phyloP scores from a whole-genome alignment of 2,888 invertebrate species.

The Coenonympha glycerion region DNA sequence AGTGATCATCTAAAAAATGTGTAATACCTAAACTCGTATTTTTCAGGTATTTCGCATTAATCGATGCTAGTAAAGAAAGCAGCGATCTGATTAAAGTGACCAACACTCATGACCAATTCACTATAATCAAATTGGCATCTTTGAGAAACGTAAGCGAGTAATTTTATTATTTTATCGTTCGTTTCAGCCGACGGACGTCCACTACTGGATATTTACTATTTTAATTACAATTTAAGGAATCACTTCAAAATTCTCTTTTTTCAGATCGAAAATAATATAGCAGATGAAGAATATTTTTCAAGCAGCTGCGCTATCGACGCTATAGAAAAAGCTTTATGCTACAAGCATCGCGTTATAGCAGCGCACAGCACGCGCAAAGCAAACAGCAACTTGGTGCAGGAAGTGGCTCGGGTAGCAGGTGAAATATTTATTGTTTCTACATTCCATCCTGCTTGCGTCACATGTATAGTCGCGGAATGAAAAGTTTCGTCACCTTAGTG shows the following conservation, averaged over 20 bases:
- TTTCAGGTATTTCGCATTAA: conserved; percentile 17
- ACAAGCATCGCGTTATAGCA: conserved; percentile 4
- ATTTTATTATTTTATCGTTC: neutral
- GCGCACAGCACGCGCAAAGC: neutral
- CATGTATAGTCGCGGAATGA: no score
- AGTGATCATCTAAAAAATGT: neutral
- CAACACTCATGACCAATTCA: neutral
- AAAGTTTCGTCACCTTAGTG: no score
- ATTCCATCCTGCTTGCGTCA: no score
- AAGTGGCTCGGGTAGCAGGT: conserved; percentile 9
- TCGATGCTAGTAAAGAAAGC: conserved; percentile 1
- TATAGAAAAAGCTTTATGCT: conserved; percentile 18
- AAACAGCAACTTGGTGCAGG: conserved; percentile 1
- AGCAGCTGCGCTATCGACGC: neutral
- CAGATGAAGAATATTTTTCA: neutral
- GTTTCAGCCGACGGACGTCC: no score
- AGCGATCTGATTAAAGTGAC: neutral
- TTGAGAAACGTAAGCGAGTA: conserved; percentile 4
- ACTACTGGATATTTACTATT: no score
- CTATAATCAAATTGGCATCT: conserved; percentile 5
- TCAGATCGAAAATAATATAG: neutral
- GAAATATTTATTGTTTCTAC: neutral
- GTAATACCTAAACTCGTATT: neutral
- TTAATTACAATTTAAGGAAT: no score
- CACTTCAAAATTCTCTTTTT: no score